Percentiles rank a stretch among this genome's conserved stretches.
Conservation (phyloP, 2,113 vertebrate species). For the Aythya baeri region DNA sequence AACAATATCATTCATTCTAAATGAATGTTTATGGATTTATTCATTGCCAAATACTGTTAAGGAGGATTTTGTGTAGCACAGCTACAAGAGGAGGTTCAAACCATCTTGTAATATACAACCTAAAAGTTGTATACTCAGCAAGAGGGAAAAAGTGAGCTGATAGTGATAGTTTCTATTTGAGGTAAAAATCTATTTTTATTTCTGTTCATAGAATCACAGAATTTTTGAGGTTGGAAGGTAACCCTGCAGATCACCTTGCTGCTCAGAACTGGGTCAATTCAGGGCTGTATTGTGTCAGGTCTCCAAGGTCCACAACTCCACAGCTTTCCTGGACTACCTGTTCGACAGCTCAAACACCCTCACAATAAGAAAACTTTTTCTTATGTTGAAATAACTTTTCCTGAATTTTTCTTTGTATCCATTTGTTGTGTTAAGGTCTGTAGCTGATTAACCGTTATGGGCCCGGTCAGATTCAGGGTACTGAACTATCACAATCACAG, state of each 20-base stretch:
- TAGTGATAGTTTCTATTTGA: not conserved
- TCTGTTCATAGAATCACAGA: not conserved
- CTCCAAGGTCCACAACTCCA: not conserved
- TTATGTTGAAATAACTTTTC: not conserved
- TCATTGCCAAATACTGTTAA: not conserved
- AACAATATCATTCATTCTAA: not conserved
- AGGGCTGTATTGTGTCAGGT: not conserved
- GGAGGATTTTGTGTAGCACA: not conserved
- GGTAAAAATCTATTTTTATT: not conserved
- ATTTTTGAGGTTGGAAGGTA: not conserved
- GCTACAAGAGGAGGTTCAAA: not conserved
- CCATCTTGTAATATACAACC: not conserved
- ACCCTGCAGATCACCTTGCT: not conserved
- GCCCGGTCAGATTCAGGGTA: no score
- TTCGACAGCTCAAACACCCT: not conserved
- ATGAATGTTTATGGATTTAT: not conserved
- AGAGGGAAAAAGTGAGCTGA: not conserved
- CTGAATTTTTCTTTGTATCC: not conserved
- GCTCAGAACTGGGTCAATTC: not conserved
- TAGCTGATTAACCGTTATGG: no score
- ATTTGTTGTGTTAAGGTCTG: no score
- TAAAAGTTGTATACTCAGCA: not conserved
- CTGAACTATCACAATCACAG: no score
- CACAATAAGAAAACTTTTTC: not conserved
- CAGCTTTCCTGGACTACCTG: fast-evolving